Evolutionary conservation across 2,113 vertebrate genomes (phyloP), one percentile per base, ranked within the genome.

Genomic region (Verasper variegatus): DNA sequence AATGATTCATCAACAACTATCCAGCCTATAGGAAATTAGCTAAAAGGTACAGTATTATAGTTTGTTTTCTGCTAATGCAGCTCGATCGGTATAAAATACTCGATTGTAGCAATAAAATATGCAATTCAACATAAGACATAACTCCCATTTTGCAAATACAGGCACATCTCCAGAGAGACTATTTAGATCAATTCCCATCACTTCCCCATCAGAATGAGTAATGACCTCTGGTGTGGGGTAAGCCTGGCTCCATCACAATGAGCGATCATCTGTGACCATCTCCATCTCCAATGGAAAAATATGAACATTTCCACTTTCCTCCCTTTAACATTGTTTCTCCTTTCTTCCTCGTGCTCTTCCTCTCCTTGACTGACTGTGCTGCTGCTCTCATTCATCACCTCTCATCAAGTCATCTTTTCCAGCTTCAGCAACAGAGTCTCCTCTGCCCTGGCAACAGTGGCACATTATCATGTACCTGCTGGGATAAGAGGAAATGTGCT

Each of bases 361-460:
- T 60, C 58, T 68, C 52, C 49, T 31, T 59, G 21, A 56, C 57
- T 64, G 52, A 68, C 64, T 64, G 26, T 49, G 24, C 40, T 26
- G 11, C 74, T 51, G 37, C 62, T 81, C 76, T 78, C 79, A 78
- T 20, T 80, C 61, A 68, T 87, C 57, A 64, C 80, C 71, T 63
- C 76, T 79, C 66, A 67, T 70, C 37, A 12, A 78, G 68, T 57
- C 37, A 52, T 59, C 31, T 61, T 70, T 54, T 76, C 54, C 52
- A 78, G 82, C 63, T 78, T 74, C 60, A 75, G 77, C 71, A 68
- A 67, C 63, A 60, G 49, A 63, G 23, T 84, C 66, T 90, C 74
- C 63, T 90, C 87, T 89, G 82, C 88, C 89, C 88, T 86, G 86
- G 88, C 88, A 91, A 91, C 89, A 92, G 88, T 86, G 86, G 68